Evolutionary conservation across 53 echinoderm and acorn worm genomes (phyloP), one percentile per base, ranked within the genome.

Genomic region (Paelopatides confundens): DNA sequence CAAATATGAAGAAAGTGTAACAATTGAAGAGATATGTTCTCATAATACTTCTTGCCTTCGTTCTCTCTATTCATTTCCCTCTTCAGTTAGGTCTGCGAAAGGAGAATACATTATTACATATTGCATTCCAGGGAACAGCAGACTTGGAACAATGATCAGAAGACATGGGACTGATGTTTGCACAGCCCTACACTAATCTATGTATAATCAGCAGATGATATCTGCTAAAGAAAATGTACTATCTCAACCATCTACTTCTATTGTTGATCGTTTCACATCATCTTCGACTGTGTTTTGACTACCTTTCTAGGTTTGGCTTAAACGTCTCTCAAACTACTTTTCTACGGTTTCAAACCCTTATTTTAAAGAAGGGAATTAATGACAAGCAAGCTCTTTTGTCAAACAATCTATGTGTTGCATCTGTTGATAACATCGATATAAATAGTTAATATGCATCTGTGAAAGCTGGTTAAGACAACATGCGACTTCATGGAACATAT

Each of bases 391-490:
- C 34, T 47, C n/a, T 48, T 18, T 36, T 53, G 23, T 67, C 49
- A 9, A 67, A 48, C 63, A 66, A 46, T 32, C 83, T 89, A 26
- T 66, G 66, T 66, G 68, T 89, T 10, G 66, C 82, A 37, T 89
- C 89, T 24, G 66, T 82, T 7, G 89, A 89, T 15, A 82, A 63
- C 15, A 82, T 82, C 8, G 82, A 82, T 37, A 82, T 66, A 29
- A 69, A 47, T 24, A 31, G 68, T 17, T 37, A 85, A 10, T 82
- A 82, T 82, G 82, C 65, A 31, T 35, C 82, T 62, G 65, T 82
- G 3, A 82, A 38, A 35, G 35, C 37, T 35, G 62, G 36, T n/a
- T 63, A 82, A 29, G 37, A 12, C 33, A 36, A 27, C 3, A 82
- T 36, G 32, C 63, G 82, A 35, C 63, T 82, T 34, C 82, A 63